Evolutionary conservation across 2,888 invertebrate species (phyloP), one percentile per base, ranked within the genome.

Genomic region (Drosophila engyochracea): DNA sequence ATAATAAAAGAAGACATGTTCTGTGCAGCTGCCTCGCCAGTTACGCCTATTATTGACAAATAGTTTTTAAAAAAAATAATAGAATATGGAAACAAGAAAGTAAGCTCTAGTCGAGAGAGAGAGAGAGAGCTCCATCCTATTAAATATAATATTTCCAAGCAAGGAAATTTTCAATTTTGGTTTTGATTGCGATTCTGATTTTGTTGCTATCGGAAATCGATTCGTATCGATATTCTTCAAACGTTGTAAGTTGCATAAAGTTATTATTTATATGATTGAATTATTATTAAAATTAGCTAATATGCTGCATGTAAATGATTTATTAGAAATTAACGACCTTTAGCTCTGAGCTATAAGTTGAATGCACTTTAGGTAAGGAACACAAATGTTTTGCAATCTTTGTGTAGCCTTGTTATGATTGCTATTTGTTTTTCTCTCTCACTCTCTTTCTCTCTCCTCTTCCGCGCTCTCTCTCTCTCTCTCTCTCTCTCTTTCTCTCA

Each of bases 281-380:
- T 47, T 47, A 47, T 16, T 4, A 47, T 22, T 0, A 2, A 4
- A 47, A 47, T 47, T 22, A 25, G 22, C 22, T 22, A 2, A 47
- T 9, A 9, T 16, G 22, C 7, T 47, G 22, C 9, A 16, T 16
- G 47, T 16, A 16, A 22, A 16, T 16, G 7, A 47, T 22, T 16
- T 2, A 4, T 28, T 28, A n/a, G 19, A 52, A 30, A 30, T 14
- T n/a, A 52, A n/a, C 30, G 14, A 52, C 47, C 16, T 16, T 30
- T 28, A 25, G 54, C 10, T 35, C n/a, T 39, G 7, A 28, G 9
- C 9, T 28, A 3, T 35, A 60, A 80, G 82, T 79, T 80, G 74
- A 82, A 70, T 82, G 75, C 62, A 79, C 79, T 80, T 70, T 57
- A 30, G 16, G 30, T 39, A 41, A 39, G 39, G 51, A 59, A 52